Conservation (phyloP, 2,797 vertebrate species). For the Acrossocheilus wenchowensis region DNA sequence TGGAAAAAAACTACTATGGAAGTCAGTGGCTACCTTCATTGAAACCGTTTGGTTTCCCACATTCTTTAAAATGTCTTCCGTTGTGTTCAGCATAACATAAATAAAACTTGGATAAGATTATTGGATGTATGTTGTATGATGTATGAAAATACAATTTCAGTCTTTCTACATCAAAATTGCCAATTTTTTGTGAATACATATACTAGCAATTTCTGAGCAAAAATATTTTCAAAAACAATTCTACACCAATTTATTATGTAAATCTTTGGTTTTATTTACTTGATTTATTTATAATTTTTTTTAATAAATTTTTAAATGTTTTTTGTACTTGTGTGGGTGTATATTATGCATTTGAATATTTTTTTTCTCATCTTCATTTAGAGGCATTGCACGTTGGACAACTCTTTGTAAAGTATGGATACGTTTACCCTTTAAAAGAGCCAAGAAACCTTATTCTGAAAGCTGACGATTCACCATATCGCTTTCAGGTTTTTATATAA, state of each 20-base stretch:
- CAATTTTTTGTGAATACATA: not conserved
- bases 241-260: no score
- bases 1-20: not conserved
- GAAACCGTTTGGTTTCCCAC: no score
- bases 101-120: not conserved
- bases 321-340: not conserved
- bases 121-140: not conserved
- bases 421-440: conserved; percentile 89
- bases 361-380: conserved; percentile 65
- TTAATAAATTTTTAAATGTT: no score
- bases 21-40: not conserved
- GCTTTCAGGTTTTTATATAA: conserved; percentile 86
- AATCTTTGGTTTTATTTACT: no score
- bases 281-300: no score
- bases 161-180: no score
- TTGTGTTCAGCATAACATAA: not conserved
- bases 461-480: conserved; percentile 86
- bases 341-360: not conserved
- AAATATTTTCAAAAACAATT: no score
- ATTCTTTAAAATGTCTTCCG: not conserved
- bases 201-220: no score
- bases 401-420: conserved; percentile 86
- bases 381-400: conserved; percentile 87
- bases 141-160: not conserved
- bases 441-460: conserved; percentile 79